A percentile compares a stretch with the other conserved stretches of the same genome.
Conservation (phyloP, 1,140 invertebrate species). For the Helicoverpa zea region DNA sequence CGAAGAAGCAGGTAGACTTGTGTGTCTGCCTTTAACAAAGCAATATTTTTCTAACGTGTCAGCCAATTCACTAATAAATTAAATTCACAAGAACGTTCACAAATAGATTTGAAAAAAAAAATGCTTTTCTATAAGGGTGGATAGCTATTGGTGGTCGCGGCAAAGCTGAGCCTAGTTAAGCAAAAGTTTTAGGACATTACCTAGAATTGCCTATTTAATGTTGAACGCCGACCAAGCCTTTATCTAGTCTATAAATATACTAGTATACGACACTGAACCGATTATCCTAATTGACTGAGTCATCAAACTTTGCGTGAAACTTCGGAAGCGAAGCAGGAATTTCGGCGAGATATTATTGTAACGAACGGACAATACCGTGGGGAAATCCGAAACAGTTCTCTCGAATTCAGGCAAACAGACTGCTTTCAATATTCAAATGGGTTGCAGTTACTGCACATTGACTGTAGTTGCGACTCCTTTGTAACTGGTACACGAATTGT, state of each 20-base stretch:
- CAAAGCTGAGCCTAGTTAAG: not conserved
- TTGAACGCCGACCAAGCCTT: constrained; percentile 18
- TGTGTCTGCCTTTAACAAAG: not conserved
- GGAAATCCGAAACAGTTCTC: constrained; percentile 25
- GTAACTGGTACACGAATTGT: not conserved
- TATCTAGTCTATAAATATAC: constrained; percentile 4
- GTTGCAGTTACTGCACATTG: constrained; percentile 32
- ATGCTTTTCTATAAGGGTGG: not conserved
- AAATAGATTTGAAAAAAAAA: not conserved
- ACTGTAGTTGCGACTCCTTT: not conserved
- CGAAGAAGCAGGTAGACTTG: not conserved
- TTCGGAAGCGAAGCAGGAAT: constrained; percentile 16
- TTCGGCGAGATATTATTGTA: constrained; percentile 25
- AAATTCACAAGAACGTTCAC: not conserved
- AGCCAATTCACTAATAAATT: not conserved
- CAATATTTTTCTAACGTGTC: not conserved
- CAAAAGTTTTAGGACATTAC: constrained; percentile 18
- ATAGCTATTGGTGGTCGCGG: not conserved
- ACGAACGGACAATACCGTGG: not conserved
- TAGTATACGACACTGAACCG: not conserved
- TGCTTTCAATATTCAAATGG: constrained; percentile 40
- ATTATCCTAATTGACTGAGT: constrained; percentile 45
- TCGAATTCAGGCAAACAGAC: constrained; percentile 9
- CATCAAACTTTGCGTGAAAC: constrained; percentile 34
- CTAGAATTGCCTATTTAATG: constrained; percentile 1